Conservation (phyloP, 2,113 vertebrate species). For the Larimichthys crocea region DNA sequence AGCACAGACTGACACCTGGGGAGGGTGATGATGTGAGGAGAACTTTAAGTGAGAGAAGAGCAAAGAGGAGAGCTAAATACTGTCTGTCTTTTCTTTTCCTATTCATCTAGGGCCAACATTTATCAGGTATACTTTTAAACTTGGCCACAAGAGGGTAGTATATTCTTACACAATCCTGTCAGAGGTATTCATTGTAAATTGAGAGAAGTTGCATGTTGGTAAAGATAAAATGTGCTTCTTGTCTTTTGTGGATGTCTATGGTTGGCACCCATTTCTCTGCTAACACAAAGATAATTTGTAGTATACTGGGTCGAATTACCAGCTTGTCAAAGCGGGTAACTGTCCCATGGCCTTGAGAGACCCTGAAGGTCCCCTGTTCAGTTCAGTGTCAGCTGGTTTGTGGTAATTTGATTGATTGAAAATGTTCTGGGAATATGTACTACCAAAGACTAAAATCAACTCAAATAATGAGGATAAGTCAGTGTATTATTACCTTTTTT, state of each 20-base stretch:
- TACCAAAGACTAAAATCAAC: background rate
- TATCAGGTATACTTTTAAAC: background rate
- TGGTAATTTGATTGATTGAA: background rate
- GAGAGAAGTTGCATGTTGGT: background rate
- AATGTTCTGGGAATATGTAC: background rate
- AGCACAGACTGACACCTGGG: conserved; percentile 21
- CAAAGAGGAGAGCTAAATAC: background rate
- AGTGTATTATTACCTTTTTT: background rate
- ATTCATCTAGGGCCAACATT: background rate
- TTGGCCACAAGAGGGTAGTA: conserved; percentile 50
- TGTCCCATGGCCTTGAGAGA: background rate
- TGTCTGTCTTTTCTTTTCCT: background rate
- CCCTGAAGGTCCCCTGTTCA: background rate
- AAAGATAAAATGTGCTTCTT: background rate
- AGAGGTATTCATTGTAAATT: background rate
- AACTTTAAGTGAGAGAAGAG: background rate
- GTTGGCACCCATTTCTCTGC: background rate
- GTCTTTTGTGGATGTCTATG: background rate
- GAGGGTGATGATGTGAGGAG: conserved; percentile 12
- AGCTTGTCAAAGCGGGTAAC: too few species aligned
- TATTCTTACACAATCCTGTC: background rate
- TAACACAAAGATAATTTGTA: background rate
- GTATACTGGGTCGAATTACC: background rate
- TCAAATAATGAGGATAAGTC: background rate
- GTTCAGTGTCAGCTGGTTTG: background rate